phyloP scores from a whole-genome alignment of 1,140 invertebrate species.

The Heliconius himera region DNA sequence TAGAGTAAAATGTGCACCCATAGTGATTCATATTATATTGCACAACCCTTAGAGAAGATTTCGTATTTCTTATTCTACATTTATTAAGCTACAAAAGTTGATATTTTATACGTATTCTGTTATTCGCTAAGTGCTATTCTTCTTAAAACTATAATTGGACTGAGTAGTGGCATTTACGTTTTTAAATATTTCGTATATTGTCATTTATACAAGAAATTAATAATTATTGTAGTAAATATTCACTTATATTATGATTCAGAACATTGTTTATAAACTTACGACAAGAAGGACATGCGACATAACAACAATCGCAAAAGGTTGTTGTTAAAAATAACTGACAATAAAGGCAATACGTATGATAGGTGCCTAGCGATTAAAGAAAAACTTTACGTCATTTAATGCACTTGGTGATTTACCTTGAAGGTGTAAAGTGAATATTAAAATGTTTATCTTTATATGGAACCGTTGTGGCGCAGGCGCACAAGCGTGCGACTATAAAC shows the following conservation, averaged over 20 bases:
- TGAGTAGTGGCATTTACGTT: neutral
- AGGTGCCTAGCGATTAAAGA: neutral
- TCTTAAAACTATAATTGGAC: no score
- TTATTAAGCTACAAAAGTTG: slow-evolving; percentile 13
- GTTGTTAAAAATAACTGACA: neutral
- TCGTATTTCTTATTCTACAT: slow-evolving; percentile 19
- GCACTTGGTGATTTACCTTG: neutral
- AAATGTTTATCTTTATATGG: neutral
- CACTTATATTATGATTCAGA: neutral
- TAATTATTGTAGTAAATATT: no score
- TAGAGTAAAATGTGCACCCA: slow-evolving; percentile 32
- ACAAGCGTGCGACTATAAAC: no score
- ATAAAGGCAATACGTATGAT: neutral
- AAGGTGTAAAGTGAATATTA: neutral
- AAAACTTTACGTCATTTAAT: neutral
- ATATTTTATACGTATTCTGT: neutral
- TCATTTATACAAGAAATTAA: no score
- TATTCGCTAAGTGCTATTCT: neutral
- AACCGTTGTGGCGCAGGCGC: no score
- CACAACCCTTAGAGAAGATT: slow-evolving; percentile 38
- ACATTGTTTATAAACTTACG: neutral
- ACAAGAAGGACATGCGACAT: neutral
- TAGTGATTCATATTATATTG: slow-evolving; percentile 42
- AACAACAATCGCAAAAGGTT: neutral
- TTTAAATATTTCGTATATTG: neutral